Base-by-base conservation (phyloP, 2,797 vertebrate genomes). In the Sylvia borin region DNA sequence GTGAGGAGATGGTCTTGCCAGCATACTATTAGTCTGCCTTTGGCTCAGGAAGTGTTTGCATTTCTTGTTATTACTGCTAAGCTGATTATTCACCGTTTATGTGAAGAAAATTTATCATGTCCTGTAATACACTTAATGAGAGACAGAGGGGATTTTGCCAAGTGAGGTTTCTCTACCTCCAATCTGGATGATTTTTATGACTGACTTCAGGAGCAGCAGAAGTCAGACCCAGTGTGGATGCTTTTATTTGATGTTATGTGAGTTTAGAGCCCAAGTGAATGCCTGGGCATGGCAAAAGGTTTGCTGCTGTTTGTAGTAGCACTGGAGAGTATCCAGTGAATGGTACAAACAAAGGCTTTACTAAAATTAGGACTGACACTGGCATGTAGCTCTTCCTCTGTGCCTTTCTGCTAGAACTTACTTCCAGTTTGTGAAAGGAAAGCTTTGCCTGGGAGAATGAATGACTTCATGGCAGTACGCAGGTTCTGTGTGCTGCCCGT, bases 61-160 rank as follows among this genome's bases (percentile, higher is more conserved):
- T 86, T 94, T 96, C 88, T 90, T 90, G 50, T 53, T 88, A 31
- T 83, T 92, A 77, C 64, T 81, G 55, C 70, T 90, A 85, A 85
- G 80, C 54, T 77, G 82, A 91, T 93, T 94, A 70, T 93, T 94
- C 87, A 86, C 55, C 4, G 12, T 73, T 95, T 83, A 72, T 66
- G 43, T 86, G 82, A 84, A 90, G 42, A 54, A 84, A 84, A 86
- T 83, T 32, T 57, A 38, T 61, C 26, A 72, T 67, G 42, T 81
- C 66, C 82, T 88, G 32, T 62, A 80, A 65, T 45, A 29, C 42
- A 75, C 32, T 8, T 74, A 82, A 88, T 0, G n/a, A 89, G 43
- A 78, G 66, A 42, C 24, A 34, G 34, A 45, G 7, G 5, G 45
- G 27, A 38, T 74, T 82, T 90, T 72, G 47, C 73, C 62, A 91